These are phyloP conservation scores for Hemibagrus wyckioides DNA, from an alignment of 2,113 vertebrate genomes.

Conservation along the genomic window DNA sequence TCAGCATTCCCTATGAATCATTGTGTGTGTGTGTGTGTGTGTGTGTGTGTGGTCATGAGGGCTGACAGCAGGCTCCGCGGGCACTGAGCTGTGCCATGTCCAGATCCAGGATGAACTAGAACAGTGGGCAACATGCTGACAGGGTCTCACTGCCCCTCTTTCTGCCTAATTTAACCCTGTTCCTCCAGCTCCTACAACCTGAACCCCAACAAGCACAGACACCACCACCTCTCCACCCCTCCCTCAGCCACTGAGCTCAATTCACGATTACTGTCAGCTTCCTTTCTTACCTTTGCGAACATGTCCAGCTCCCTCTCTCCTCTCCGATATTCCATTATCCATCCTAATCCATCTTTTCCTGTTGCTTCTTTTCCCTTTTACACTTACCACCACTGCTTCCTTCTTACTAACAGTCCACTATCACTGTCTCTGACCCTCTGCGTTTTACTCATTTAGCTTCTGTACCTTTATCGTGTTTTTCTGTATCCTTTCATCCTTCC, in stretches of 20 bases:
- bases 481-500: slow-evolving; percentile 28
- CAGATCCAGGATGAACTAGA: slow-evolving; percentile 62
- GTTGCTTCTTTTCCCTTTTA: neutral
- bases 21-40: slow-evolving; percentile 22
- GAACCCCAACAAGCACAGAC: slow-evolving; percentile 54
- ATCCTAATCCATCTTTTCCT: slow-evolving; percentile 1
- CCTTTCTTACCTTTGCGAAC: slow-evolving; percentile 3
- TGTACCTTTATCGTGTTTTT: neutral
- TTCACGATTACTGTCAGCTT: slow-evolving; percentile 41
- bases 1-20: slow-evolving; percentile 12
- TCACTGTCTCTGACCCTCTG: slow-evolving; percentile 1
- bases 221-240: slow-evolving; percentile 31
- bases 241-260: slow-evolving; percentile 41
- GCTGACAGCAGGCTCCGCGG: slow-evolving; percentile 74
- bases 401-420: neutral
- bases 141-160: slow-evolving; percentile 68
- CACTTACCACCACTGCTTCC: neutral
- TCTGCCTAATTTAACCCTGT: slow-evolving; percentile 79
- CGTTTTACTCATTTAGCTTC: neutral
- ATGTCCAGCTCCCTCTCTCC: neutral
- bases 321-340: slow-evolving; percentile 17
- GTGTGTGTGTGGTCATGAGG: slow-evolving; percentile 66
- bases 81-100: slow-evolving; percentile 71
- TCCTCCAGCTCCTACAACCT: slow-evolving; percentile 58
- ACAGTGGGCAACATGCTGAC: slow-evolving; percentile 68